Conservation (phyloP, 2,113 vertebrate genomes). For the Melanostigma gelatinosum region DNA sequence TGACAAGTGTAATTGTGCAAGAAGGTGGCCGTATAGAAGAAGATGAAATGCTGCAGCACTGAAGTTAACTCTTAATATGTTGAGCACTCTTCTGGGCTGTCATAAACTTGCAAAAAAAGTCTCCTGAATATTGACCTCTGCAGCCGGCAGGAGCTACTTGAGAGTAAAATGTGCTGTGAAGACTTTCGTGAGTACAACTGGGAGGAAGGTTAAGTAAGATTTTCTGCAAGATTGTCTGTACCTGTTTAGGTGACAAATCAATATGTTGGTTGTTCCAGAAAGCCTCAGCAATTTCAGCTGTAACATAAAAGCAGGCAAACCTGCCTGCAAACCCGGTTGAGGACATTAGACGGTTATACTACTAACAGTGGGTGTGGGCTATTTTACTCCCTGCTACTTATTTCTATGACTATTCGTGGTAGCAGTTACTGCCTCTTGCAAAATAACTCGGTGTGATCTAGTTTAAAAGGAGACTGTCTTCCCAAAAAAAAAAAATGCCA, state of each 20-base stretch:
- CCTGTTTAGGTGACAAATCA: slow-evolving; percentile 9
- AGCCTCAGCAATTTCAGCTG: slow-evolving; percentile 6
- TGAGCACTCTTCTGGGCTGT: slow-evolving; percentile 58
- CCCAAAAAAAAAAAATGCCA: not conserved
- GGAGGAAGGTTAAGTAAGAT: not conserved
- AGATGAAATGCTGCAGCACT: slow-evolving; percentile 32
- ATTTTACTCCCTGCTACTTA: not conserved
- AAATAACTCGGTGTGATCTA: not conserved
- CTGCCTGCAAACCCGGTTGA: not conserved
- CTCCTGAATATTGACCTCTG: slow-evolving; percentile 62
- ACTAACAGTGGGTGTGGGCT: not conserved
- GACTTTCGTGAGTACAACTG: slow-evolving; percentile 29
- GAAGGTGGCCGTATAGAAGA: slow-evolving; percentile 55
- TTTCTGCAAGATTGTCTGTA: slow-evolving; percentile 14
- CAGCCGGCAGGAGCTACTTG: slow-evolving; percentile 42
- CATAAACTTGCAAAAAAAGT: slow-evolving; percentile 63
- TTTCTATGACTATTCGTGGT: not conserved
- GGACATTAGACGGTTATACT: not conserved
- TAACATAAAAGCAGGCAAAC: slow-evolving; percentile 2
- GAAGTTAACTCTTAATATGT: slow-evolving; percentile 67
- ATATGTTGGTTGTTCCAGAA: slow-evolving; percentile 15
- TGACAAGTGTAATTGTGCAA: slow-evolving; percentile 85
- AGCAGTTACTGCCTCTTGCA: not conserved
- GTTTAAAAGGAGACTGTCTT: not conserved
- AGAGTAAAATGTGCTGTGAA: slow-evolving; percentile 39